Base-by-base conservation (phyloP, 2,888 invertebrate species). In the Formica aserva region DNA sequence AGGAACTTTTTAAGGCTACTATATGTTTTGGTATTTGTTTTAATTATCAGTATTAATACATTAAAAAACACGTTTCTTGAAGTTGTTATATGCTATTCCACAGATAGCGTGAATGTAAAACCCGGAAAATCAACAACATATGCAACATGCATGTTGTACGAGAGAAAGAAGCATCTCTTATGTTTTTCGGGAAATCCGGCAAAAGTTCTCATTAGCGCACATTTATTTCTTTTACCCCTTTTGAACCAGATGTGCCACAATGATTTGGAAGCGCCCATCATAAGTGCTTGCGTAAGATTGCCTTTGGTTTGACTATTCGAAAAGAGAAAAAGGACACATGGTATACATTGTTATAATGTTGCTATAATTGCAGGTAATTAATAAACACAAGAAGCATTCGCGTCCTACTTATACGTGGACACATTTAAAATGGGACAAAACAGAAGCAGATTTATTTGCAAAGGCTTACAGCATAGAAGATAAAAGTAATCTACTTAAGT, bases 81-180 rank as follows among this genome's bases (percentile, higher is more conserved):
- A 48, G 29, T n/a, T 69, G 4, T n/a, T 48, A 69, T 11, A 9
- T 15, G 3, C n/a, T 48, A 9, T 69, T 69, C 32, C 6, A 69
- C 11, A 69, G 69, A 32, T 32, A 13, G n/a, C n/a, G 8, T 69
- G n/a, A n/a, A 69, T 32, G 9, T 69, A 1, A 69, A 69, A 52
- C 69, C 69, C 8, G 69, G 69, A 0, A 69, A 32, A 8, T 69
- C 69, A 52, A 69, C 48, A 15, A 69, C 48, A n/a, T 13, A n/a
- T 8, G 69, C n/a, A n/a, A 63, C n/a, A n/a, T 69, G 69, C 48
- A 8, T 3, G 3, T 15, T 69, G 11, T 1, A 8, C 8, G 1
- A 15, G 1, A 45, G n/a, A 15, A n/a, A 3, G 1, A 69, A 69
- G 13, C 11, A 69, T 69, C 1, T 52, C 1, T 32, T 69, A 8